Conservation (phyloP, 2,888 invertebrate genomes). For the Metallyticus violacea region DNA sequence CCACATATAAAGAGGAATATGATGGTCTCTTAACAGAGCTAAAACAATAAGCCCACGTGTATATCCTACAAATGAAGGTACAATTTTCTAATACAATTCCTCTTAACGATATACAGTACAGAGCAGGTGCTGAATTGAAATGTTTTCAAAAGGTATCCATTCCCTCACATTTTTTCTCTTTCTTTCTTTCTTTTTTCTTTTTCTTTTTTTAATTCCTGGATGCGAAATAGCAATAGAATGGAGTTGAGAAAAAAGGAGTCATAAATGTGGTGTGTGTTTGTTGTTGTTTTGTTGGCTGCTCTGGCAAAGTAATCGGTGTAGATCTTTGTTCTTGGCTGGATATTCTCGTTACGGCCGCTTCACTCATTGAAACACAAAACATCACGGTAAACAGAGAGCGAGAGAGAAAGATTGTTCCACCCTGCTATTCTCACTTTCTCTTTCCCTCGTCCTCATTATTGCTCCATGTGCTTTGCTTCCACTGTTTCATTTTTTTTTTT, state of each 20-base stretch:
- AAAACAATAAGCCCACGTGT: too few relatives aligned
- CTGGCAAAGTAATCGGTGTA: neutral
- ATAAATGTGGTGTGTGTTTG: neutral
- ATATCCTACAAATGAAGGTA: too few relatives aligned
- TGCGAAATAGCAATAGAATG: neutral
- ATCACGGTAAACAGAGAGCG: neutral
- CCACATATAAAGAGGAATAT: too few relatives aligned
- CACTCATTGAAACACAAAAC: conserved; percentile 9
- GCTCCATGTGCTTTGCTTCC: neutral
- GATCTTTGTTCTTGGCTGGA: neutral
- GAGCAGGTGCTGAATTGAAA: neutral
- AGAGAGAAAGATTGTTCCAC: neutral
- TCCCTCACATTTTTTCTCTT: too few relatives aligned
- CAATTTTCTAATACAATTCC: neutral
- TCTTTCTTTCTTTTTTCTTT: neutral
- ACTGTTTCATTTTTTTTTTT: neutral
- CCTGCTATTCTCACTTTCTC: neutral
- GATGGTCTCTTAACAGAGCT: too few relatives aligned
- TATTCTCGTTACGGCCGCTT: neutral
- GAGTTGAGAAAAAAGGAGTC: neutral
- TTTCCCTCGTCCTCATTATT: conserved; percentile 1
- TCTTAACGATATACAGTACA: neutral
- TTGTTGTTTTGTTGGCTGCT: neutral
- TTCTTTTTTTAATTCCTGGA: neutral
- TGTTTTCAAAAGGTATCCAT: too few relatives aligned